Evolutionary conservation across 2,888 invertebrate genomes (phyloP).

Genomic region (Atethmia centrago): DNA sequence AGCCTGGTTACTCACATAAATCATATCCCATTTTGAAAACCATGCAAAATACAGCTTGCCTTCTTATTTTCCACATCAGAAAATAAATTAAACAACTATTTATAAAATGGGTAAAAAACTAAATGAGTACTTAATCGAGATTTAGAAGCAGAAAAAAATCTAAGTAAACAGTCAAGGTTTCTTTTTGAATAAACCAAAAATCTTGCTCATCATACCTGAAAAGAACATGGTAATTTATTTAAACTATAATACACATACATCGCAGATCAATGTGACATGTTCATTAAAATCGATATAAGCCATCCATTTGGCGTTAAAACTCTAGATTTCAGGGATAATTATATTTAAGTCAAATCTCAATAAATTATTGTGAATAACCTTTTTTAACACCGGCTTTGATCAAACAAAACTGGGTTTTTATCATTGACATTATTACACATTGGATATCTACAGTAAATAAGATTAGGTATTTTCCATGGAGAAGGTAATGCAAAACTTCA

Average conservation of each 20-base stretch:
- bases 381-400: not conserved
- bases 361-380: not conserved
- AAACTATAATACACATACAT: not conserved
- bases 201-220: constrained; percentile 53
- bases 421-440: not conserved
- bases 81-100: not conserved
- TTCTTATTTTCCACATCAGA: constrained; percentile 2
- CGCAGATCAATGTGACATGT: not conserved
- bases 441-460: not conserved
- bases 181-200: constrained; percentile 26
- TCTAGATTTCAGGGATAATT: constrained; percentile 4
- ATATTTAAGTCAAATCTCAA: not conserved
- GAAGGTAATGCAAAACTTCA: not conserved
- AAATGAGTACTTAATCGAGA: not conserved
- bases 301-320: not conserved
- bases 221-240: constrained; percentile 37
- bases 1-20: too few relatives aligned
- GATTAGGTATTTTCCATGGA: not conserved
- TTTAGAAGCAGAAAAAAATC: constrained; percentile 30
- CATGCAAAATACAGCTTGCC: constrained; percentile 50
- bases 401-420: not conserved
- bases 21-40: constrained; percentile 33
- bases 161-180: constrained; percentile 39
- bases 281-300: not conserved
- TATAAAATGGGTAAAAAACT: not conserved